Conservation (phyloP, 1,140 invertebrate species). For the Diorhabda carinulata region DNA sequence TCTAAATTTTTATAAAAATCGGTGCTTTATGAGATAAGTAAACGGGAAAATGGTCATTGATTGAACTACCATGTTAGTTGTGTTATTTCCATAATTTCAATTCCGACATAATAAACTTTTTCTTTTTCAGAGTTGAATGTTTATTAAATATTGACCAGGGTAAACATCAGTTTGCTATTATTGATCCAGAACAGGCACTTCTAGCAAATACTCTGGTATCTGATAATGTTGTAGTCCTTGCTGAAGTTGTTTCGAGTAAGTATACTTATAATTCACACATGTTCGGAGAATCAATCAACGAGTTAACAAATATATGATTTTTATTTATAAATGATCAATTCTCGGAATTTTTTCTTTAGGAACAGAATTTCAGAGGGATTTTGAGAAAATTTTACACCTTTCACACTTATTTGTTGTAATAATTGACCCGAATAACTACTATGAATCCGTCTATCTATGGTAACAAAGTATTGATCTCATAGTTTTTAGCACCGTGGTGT, state of each 20-base stretch:
- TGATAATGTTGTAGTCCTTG: slow-evolving; percentile 23
- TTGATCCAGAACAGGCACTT: slow-evolving; percentile 33
- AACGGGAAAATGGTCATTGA: too few relatives aligned
- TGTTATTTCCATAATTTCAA: neutral
- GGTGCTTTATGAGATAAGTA: neutral
- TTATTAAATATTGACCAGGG: slow-evolving; percentile 31
- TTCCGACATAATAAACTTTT: slow-evolving; percentile 9
- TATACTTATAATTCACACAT: neutral
- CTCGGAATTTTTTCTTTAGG: too few relatives aligned
- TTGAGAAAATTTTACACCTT: too few relatives aligned
- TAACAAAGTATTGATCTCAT: too few relatives aligned
- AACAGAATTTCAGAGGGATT: too few relatives aligned
- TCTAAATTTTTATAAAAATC: neutral
- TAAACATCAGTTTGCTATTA: slow-evolving; percentile 23
- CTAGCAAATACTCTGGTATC: slow-evolving; percentile 26
- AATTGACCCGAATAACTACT: too few relatives aligned
- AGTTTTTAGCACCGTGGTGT: too few relatives aligned
- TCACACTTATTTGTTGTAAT: too few relatives aligned
- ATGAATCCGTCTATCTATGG: too few relatives aligned
- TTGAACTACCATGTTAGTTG: too few relatives aligned
- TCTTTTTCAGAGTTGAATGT: slow-evolving; percentile 32
- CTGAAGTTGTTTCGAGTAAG: slow-evolving; percentile 25
- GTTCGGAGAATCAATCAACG: neutral
- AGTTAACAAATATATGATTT: too few relatives aligned
- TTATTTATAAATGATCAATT: too few relatives aligned